These are phyloP conservation scores for Semicossyphus pulcher DNA, from an alignment of 2,113 vertebrate species.

Conservation along the genomic window DNA sequence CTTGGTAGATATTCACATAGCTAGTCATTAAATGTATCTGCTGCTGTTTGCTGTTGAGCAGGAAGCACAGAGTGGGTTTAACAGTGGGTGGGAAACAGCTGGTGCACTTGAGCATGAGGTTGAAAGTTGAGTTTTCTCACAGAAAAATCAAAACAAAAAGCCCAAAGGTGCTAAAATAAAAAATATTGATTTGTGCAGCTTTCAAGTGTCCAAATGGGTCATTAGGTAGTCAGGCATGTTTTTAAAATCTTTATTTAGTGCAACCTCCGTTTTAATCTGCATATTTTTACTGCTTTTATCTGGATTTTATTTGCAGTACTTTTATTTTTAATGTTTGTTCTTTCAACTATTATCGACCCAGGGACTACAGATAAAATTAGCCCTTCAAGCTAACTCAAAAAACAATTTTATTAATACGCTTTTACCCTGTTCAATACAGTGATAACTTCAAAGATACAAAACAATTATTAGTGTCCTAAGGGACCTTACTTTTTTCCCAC, in stretches of 20 bases:
- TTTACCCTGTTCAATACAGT: neutral
- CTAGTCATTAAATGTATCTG: neutral
- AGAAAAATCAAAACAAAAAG: neutral
- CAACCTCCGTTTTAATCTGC: neutral
- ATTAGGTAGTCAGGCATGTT: neutral
- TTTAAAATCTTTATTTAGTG: neutral
- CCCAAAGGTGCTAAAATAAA: no score
- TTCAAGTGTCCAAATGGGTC: neutral
- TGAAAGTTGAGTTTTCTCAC: neutral
- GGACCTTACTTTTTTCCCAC: neutral
- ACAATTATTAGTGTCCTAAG: neutral
- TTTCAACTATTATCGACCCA: neutral
- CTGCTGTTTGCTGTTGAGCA: neutral
- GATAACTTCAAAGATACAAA: neutral
- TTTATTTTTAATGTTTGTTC: neutral
- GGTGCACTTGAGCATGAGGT: neutral
- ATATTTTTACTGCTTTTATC: neutral
- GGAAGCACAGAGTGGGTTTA: neutral
- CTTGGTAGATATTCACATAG: neutral
- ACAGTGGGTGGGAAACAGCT: neutral
- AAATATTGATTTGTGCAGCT: neutral
- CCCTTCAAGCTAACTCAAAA: neutral
- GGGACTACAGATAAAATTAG: neutral
- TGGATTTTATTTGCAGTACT: neutral
- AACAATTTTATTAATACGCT: neutral